Evolutionary conservation across 2,888 invertebrate species (phyloP), one percentile per base, ranked within the genome.

Genomic region (Iphiclides podalirius): DNA sequence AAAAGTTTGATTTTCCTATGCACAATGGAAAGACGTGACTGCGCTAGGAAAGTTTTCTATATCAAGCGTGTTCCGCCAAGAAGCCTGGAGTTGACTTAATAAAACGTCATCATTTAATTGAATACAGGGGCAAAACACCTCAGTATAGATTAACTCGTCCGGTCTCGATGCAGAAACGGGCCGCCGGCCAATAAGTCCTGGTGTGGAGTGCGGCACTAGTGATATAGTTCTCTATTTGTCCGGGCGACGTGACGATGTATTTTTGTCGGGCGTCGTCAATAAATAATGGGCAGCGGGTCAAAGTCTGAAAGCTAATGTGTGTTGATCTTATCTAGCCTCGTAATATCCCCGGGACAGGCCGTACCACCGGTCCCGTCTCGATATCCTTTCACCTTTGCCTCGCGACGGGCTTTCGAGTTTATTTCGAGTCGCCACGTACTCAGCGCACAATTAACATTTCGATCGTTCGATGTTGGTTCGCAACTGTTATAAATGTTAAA

Each of bases 271-370:
- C 60, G 52, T 59, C 71, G 68, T 85, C 82, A 79, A 85, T 85
- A 84, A 74, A 68, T 83, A 85, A 84, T 80, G 80, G 58, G 60
- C 57, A 53, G 53, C 65, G 66, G 67, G 70, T 75, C 75, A 73
- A 71, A 73, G 78, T 73, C 77, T 77, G 75, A 79, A 70, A 81
- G 79, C 79, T 75, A 80, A 83, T 80, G 75, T 83, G 75, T 81
- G 80, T 81, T 79, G 72, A 77, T 80, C 82, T 80, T 79, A 70
- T 70, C 68, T 68, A 60, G 59, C 70, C 67, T 66, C 72, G 71
- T 72, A 74, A 75, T 68, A 67, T 67, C 66, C 60, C 57, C 57
- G 52, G 53, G 54, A n/a, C 52, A 34, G 44, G 38, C 52, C 47
- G 40, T 75, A 81, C 74, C 52, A 66, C 23, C 52, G 52, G 34